These are phyloP conservation scores for Pseudomyrmex concolor DNA, from an alignment of 1,140 invertebrate genomes.

Conservation along the genomic window DNA sequence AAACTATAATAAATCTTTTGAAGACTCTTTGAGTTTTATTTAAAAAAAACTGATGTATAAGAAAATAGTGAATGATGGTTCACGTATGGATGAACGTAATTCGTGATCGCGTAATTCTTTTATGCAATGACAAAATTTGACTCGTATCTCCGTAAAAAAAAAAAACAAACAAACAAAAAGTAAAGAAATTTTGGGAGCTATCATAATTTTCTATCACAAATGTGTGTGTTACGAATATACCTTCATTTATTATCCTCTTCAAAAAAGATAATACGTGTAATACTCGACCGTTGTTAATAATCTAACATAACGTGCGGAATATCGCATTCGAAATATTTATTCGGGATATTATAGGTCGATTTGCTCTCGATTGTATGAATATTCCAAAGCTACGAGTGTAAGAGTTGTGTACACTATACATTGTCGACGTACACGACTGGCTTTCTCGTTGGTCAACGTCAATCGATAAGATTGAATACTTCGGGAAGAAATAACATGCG, in stretches of 20 bases:
- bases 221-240: too few species aligned
- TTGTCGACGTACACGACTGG: not conserved
- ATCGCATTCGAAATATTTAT: too few species aligned
- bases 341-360: too few species aligned
- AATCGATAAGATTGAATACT: constrained; percentile 16
- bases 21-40: not conserved
- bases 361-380: not conserved
- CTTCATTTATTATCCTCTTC: too few species aligned
- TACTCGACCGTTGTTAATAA: too few species aligned
- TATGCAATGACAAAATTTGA: too few species aligned
- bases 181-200: too few species aligned
- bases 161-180: too few species aligned
- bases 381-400: constrained; percentile 20
- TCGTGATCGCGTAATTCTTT: not conserved
- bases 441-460: constrained; percentile 2
- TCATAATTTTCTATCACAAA: too few species aligned
- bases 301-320: too few species aligned
- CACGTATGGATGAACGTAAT: not conserved
- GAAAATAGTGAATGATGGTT: not conserved
- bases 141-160: too few species aligned
- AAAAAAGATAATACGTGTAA: too few species aligned
- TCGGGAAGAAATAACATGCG: not conserved
- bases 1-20: constrained; percentile 9
- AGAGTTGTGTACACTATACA: not conserved
- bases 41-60: not conserved